Conservation (phyloP, 2,113 vertebrate species). For the Myrmecophaga tridactyla region DNA sequence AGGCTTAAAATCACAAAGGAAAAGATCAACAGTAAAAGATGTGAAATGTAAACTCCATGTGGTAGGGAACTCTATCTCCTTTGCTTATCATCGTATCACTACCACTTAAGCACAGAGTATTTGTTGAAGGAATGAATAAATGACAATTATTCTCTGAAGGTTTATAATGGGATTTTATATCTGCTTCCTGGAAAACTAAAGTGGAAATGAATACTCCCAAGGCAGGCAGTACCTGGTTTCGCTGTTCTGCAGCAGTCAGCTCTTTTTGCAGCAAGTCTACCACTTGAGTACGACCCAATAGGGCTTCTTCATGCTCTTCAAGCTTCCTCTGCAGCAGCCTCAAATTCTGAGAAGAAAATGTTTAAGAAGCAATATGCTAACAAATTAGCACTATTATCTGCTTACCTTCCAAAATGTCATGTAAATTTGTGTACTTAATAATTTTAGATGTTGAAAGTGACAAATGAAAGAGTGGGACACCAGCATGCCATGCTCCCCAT, state of each 20-base stretch:
- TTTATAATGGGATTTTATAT: neutral
- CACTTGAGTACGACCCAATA: constrained; percentile 87
- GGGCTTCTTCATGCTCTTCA: constrained; percentile 89
- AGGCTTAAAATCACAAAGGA: neutral
- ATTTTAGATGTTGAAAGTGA: neutral
- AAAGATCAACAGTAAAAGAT: neutral
- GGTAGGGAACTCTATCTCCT: neutral
- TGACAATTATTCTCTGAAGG: neutral
- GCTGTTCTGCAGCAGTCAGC: constrained; percentile 86
- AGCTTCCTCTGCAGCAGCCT: constrained; percentile 84
- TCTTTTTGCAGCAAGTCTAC: constrained; percentile 93
- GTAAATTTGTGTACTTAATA: neutral
- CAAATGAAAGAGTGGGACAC: neutral
- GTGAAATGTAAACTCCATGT: neutral
- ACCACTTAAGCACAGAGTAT: neutral
- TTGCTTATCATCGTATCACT: neutral
- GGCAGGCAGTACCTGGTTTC: constrained; percentile 88
- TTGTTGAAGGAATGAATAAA: neutral
- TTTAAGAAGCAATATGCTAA: neutral
- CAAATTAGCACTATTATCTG: neutral
- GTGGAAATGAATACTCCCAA: neutral
- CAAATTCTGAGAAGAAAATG: constrained; percentile 83
- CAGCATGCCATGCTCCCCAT: constrained; percentile 47
- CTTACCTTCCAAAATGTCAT: constrained; percentile 15
- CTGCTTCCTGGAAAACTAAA: neutral